Percentiles rank a stretch among this genome's conserved stretches.
Conservation (phyloP, 2,797 vertebrate species). For the Parotocinclus haroldoi region DNA sequence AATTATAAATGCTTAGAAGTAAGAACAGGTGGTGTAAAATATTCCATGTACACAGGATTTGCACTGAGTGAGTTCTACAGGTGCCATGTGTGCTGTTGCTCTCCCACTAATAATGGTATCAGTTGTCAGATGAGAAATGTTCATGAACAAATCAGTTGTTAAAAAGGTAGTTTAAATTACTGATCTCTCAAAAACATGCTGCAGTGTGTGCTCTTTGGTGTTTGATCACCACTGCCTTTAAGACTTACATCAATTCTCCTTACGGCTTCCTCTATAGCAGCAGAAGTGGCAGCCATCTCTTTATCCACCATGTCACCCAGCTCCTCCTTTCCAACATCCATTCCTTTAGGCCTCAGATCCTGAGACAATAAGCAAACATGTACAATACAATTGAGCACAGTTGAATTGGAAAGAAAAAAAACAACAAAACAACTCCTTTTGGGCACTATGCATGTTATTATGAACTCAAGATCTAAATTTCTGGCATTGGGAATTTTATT, state of each 20-base stretch:
- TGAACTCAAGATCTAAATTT: too few species aligned
- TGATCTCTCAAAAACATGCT: too few species aligned
- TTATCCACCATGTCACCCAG: slow-evolving; percentile 95
- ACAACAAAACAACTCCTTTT: too few species aligned
- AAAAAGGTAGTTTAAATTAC: too few species aligned
- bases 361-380: slow-evolving; percentile 45
- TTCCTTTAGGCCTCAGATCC: slow-evolving; percentile 89
- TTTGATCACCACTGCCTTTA: too few species aligned
- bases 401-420: not conserved
- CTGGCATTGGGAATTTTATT: too few species aligned
- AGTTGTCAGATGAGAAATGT: slow-evolving; percentile 78
- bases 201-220: too few species aligned
- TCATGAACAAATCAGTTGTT: too few species aligned
- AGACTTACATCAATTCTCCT: slow-evolving; percentile 87
- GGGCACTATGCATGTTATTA: too few species aligned
- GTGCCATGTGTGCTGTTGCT: slow-evolving; percentile 88
- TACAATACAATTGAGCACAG: not conserved
- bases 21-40: too few species aligned
- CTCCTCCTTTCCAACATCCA: slow-evolving; percentile 89
- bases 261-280: slow-evolving; percentile 91
- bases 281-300: slow-evolving; percentile 92
- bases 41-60: not conserved
- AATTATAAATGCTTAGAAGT: too few species aligned
- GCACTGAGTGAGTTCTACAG: slow-evolving; percentile 80
- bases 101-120: slow-evolving; percentile 89